Base-by-base conservation (phyloP, 2,797 vertebrate genomes). In the Poeciliopsis paucimaculata region DNA sequence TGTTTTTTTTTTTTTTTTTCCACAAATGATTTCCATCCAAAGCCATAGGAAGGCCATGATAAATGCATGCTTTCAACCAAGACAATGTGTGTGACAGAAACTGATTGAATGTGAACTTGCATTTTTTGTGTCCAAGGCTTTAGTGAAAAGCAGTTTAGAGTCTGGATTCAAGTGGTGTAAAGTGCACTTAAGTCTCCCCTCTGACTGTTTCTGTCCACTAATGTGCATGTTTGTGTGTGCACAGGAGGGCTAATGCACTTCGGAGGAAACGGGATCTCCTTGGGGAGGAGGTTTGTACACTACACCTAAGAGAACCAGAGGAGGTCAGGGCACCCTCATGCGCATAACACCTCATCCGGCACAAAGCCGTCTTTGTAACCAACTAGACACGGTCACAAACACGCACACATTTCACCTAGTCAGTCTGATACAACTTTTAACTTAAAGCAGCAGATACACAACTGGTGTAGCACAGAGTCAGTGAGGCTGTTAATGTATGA, bases 191-290 rank as follows among this genome's bases (percentile, higher is more conserved):
- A 95, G 89, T 91, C 90, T 93, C 91, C 93, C 93, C 91, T 92
- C 90, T 93, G 90, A 92, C 92, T 92, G 86, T 88, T 93, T 90
- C 90, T 88, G 82, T 86, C 89, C 89, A 83, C 92, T 93, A 92
- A 93, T 94, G 92, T 93, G 89, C 88, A 83, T 94, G 93, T 92
- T 91, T 94, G 92, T 95, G 92, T 93, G 92, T 26, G 72, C 47
- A 28, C 96, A 98, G 96, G 87, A 96, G 96, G 89, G 97, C 97
- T 98, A 97, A 98, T 98, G 97, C 96, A 96, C 96, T 97, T 95
- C 96, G 89, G 94, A 98, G 96, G 97, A 99, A 98, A 97, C 98
- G 97, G 96, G 96, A 97, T 98, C 97, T 98, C 95, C 95, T 99
- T 93, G 96, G 97, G 97, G 96, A 96, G 31, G 95, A 98, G 98